Base-by-base conservation (phyloP, 2,113 vertebrate genomes). In the Syngnathus floridae region DNA sequence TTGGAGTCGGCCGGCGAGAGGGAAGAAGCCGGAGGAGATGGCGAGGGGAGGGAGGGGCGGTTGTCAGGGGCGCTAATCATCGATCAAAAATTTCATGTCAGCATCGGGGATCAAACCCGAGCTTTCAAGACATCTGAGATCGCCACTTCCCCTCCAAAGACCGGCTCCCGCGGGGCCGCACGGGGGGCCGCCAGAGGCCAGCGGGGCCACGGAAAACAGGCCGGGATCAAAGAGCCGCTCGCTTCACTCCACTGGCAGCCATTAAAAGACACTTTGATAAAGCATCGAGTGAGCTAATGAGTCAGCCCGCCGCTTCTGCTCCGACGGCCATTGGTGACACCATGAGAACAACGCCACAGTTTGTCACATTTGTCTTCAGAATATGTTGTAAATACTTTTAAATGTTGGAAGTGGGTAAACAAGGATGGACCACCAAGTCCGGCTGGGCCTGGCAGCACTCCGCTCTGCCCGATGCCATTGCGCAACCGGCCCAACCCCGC, bases 21-120 rank as follows among this genome's bases (percentile, higher is more conserved):
- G 81, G 81, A 84, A 80, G 69, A 81, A 49, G 19, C 7, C 9
- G 86, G 78, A 73, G 81, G 79, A 76, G 77, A 73, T 64, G 69
- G 54, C 60, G 21, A 37, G 69, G 35, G 38, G 56, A 43, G 56
- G 54, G 36, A 57, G 46, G 69, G 37, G 36, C 73, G 38, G 0
- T 41, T 75, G 71, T 86, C 82, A 75, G 82, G 79, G 84, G 82
- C 71, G 82, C 79, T 69, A 67, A 72, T 65, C 79, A 86, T 84
- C 89, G 84, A 91, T 90, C 75, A 89, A 72, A 89, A 83, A 87
- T 85, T 21, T 82, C 84, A 88, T 86, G 82, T 88, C 82, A 73
- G 72, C 48, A 67, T 48, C 75, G 37, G 72, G 78, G 82, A 87
- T 85, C 81, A 81, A 55, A 72, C 72, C 68, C 38, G 65, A 60